Percentiles rank a stretch among this genome's conserved stretches.
phyloP scores from a whole-genome alignment of 2,797 vertebrate genomes.

The Silurus lanzhouensis region DNA sequence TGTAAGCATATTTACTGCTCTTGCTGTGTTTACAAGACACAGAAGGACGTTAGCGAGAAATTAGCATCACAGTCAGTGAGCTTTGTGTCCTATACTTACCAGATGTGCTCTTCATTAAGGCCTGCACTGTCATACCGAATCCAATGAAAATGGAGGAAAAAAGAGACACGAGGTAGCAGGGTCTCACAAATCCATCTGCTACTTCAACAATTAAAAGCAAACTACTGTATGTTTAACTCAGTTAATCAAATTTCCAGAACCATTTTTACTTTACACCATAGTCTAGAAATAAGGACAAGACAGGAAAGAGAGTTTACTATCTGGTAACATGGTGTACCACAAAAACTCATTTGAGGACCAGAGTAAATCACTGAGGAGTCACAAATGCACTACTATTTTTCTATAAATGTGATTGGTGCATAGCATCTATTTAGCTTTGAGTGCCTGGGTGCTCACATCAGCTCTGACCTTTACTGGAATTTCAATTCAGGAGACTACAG shows the following conservation, averaged over 20 bases:
- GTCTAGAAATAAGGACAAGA: neutral
- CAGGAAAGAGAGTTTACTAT: too few relatives aligned
- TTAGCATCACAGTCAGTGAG: neutral
- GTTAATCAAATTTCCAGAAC: neutral
- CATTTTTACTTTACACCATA: neutral
- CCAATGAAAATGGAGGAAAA: constrained; percentile 19
- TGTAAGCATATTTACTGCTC: constrained; percentile 1
- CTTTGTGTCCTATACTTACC: constrained; percentile 12
- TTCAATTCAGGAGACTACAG: too few relatives aligned
- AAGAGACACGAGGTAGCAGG: neutral
- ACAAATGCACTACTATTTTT: too few relatives aligned
- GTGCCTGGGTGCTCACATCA: too few relatives aligned
- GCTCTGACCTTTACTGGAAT: too few relatives aligned
- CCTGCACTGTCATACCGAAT: constrained; percentile 17
- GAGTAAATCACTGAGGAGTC: too few relatives aligned
- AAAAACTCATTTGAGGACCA: too few relatives aligned
- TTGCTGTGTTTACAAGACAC: neutral
- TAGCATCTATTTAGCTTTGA: too few relatives aligned
- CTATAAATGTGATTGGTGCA: too few relatives aligned
- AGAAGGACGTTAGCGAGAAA: constrained; percentile 15
- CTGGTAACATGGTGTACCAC: too few relatives aligned
- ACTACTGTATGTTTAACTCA: neutral
- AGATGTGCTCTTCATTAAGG: constrained; percentile 25
- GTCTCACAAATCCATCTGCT: neutral
- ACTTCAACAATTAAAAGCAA: neutral